Evolutionary conservation across 2,113 vertebrate genomes (phyloP).

Genomic region (Arvicanthis niloticus): DNA sequence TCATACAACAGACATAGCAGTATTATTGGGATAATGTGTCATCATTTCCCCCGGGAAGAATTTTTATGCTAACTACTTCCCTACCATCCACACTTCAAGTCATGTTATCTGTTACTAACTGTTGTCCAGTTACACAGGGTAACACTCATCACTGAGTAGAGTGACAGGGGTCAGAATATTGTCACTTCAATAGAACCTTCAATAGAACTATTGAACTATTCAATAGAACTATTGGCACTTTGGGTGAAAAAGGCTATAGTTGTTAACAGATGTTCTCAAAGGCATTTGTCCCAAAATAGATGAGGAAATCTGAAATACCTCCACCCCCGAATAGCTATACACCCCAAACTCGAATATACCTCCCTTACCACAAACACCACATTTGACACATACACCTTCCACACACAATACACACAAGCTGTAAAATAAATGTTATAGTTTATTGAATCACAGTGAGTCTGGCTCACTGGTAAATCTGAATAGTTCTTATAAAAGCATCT

Average conservation of each 20-base stretch:
- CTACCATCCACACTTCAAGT: not conserved
- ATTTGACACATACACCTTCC: not conserved
- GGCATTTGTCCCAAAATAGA: not conserved
- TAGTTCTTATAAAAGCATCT: slow-evolving; percentile 19
- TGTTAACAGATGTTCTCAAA: slow-evolving; percentile 28
- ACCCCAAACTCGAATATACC: not conserved
- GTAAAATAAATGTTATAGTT: not conserved
- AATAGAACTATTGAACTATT: not conserved
- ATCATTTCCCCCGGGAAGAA: not conserved
- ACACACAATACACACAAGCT: not conserved
- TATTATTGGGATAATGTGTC: not conserved
- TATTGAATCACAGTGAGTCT: slow-evolving; percentile 49
- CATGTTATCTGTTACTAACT: not conserved
- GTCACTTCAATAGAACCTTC: not conserved
- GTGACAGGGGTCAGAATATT: not conserved
- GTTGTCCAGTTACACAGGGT: not conserved
- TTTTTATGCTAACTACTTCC: not conserved
- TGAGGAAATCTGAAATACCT: not conserved
- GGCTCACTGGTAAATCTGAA: not conserved
- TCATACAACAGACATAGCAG: not conserved
- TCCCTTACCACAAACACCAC: not conserved
- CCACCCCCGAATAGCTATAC: no score
- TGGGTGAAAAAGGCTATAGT: not conserved
- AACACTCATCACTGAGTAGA: not conserved
- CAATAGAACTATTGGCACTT: not conserved